Conservation (phyloP, 2,113 vertebrate species). For the Corydoras sp. region DNA sequence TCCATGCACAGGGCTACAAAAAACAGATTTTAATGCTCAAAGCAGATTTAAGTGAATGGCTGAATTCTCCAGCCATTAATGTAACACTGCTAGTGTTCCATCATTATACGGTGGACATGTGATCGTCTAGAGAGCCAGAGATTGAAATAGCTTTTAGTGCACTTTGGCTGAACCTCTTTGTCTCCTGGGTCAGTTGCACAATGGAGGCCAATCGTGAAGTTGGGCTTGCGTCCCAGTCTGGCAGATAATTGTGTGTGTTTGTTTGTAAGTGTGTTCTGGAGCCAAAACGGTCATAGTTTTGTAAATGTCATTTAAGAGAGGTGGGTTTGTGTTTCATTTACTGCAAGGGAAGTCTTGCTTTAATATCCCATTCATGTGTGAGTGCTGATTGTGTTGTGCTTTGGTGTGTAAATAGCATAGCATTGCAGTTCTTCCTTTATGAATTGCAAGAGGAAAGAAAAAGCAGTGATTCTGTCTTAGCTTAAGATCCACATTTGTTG, state of each 20-base stretch:
- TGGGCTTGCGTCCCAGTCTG: conserved; percentile 30
- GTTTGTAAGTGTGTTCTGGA: conserved; percentile 25
- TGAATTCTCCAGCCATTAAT: conserved; percentile 28
- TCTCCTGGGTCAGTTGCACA: conserved; percentile 35
- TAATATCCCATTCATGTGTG: conserved; percentile 39
- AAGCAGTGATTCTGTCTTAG: conserved; percentile 34
- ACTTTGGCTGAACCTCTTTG: conserved; percentile 46
- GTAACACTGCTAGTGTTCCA: conserved; percentile 10
- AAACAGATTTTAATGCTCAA: conserved; percentile 32
- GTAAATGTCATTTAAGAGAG: conserved; percentile 32
- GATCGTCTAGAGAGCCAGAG: conserved; percentile 22
- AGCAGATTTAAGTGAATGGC: conserved; percentile 44
- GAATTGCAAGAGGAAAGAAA: conserved; percentile 5
- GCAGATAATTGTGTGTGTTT: conserved; percentile 34
- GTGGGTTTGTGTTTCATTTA: conserved; percentile 25
- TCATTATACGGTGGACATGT: conserved; percentile 24
- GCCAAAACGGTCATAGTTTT: conserved; percentile 27
- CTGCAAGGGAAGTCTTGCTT: conserved; percentile 33
- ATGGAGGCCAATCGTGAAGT: conserved; percentile 37
- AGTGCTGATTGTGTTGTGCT: conserved; percentile 16
- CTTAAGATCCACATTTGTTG: conserved; percentile 8
- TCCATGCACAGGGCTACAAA: conserved; percentile 23
- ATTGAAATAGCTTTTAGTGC: conserved; percentile 8
- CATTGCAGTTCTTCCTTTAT: conserved; percentile 26
- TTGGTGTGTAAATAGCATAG: conserved; percentile 31